Evolutionary conservation across 1,140 invertebrate genomes (phyloP), one percentile per base, ranked within the genome.

Genomic region (Ceratina australensis): DNA sequence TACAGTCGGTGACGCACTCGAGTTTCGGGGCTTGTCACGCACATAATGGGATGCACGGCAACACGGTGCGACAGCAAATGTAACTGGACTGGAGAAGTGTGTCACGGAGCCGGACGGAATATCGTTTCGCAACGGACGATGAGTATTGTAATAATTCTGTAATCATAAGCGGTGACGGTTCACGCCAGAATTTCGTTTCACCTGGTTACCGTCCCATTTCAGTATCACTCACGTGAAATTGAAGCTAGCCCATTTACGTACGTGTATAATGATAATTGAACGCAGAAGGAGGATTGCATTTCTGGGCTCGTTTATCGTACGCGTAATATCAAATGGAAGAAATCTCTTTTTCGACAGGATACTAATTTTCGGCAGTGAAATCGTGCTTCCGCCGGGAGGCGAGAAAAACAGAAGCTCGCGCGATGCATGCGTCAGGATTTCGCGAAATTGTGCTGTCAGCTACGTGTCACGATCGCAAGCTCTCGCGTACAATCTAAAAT

Each of bases 371-470:
- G 3, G 2, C 0, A 12, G 13, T 28, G 20, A 73, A 56, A 42
- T 42, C 33, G 33, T 7, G 33, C 10, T 42, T 10, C 33, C 33
- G 33, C 8, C 33, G 33, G 33, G 52, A 54, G 52, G 52, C 13
- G 52, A n/a, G 52, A 54, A 54, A 61, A 50, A 60, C 47, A 24
- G 20, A 50, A 42, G 33, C 10, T 7, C 28, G 22, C 20, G 52
- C 15, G 18, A 57, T 49, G 28, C 60, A 22, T 22, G 52, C 52
- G 64, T 67, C 63, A 47, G 72, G 52, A 52, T 75, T 75, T 49
- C 22, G n/a, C n/a, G 49, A 77, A 77, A 77, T 77, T 61, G 66
- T 16, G 20, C 74, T 76, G 64, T 68, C 73, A 76, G 49, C 57
- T 4, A 1, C n/a, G 47, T 61, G 67, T 71, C 74, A 54, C 54